Evolutionary conservation across 2,113 vertebrate genomes (phyloP).

Genomic region (Cololabis saira): DNA sequence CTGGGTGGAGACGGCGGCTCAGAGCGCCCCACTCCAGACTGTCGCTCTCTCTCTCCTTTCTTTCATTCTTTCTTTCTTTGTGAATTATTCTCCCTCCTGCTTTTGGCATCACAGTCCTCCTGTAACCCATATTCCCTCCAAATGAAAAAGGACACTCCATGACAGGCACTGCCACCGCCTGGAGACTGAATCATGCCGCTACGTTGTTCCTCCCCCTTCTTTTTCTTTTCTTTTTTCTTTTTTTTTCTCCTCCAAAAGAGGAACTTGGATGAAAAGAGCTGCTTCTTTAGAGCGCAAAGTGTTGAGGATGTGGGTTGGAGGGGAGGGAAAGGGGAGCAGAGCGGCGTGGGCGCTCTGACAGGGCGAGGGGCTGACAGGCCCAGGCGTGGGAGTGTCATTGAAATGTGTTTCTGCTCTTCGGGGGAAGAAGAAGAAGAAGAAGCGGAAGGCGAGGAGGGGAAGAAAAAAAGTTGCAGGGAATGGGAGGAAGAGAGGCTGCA

Average conservation of each 20-base stretch:
- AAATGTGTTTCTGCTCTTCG: constrained; percentile 77
- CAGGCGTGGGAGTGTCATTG: constrained; percentile 80
- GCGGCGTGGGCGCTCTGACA: constrained; percentile 76
- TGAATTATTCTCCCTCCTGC: constrained; percentile 32
- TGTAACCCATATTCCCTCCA: constrained; percentile 60
- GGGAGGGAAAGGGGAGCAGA: constrained; percentile 62
- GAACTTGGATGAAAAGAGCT: constrained; percentile 75
- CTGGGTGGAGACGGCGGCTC: constrained; percentile 46
- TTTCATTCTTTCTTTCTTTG: constrained; percentile 13
- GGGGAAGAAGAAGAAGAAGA: constrained; percentile 24
- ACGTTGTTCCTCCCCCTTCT: constrained; percentile 48
- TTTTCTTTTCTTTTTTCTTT: constrained; percentile 27
- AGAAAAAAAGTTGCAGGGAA: constrained; percentile 50
- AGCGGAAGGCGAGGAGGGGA: background rate
- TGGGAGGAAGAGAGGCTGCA: constrained; percentile 39
- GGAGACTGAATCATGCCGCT: constrained; percentile 66
- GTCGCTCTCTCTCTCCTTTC: background rate
- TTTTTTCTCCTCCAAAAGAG: constrained; percentile 51
- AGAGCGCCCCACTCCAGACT: constrained; percentile 33
- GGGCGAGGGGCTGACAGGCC: constrained; percentile 78
- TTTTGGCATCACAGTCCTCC: constrained; percentile 46
- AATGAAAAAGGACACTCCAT: constrained; percentile 75
- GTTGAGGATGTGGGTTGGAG: constrained; percentile 74
- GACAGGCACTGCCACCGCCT: constrained; percentile 68
- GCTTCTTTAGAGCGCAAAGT: constrained; percentile 70